These are phyloP conservation scores for Microctenopoma stevenorrisi DNA, from an alignment of 2,797 vertebrate genomes.

Conservation along the genomic window DNA sequence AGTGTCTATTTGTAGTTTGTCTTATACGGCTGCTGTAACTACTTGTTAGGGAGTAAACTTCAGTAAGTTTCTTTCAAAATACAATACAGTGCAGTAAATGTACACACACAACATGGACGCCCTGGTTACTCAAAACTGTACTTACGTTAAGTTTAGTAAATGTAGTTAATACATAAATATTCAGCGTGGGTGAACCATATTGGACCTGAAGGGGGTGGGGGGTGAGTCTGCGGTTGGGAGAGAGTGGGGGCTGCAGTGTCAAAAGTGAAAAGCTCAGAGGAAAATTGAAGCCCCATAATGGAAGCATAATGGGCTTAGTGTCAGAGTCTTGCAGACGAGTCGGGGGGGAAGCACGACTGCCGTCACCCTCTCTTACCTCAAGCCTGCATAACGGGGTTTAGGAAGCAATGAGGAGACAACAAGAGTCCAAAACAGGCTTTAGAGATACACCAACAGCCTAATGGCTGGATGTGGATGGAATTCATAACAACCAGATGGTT, in stretches of 20 bases:
- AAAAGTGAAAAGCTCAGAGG: conserved; percentile 82
- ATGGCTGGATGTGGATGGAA: conserved; percentile 76
- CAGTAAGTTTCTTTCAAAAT: conserved; percentile 4
- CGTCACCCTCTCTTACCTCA: conserved; percentile 80
- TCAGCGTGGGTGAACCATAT: conserved; percentile 53
- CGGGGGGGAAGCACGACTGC: conserved; percentile 60
- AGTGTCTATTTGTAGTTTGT: neutral
- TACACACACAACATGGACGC: conserved; percentile 22
- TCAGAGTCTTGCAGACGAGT: conserved; percentile 82
- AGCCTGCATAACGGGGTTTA: conserved; percentile 72
- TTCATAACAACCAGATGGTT: conserved; percentile 67
- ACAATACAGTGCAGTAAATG: neutral
- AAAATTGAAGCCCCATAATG: conserved; percentile 86
- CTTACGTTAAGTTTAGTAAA: conserved; percentile 28
- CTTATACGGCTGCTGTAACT: neutral
- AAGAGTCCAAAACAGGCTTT: conserved; percentile 77
- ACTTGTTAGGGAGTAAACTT: conserved; percentile 11
- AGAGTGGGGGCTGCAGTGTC: conserved; percentile 79
- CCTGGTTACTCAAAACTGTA: conserved; percentile 32
- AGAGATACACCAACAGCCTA: conserved; percentile 72
- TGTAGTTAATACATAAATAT: conserved; percentile 68
- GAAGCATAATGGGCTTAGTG: conserved; percentile 88
- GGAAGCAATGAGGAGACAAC: conserved; percentile 75
- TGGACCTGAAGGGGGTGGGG: conserved; percentile 22
- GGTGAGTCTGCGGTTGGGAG: conserved; percentile 73